Evolutionary conservation across 2,113 vertebrate species (phyloP), one percentile per base, ranked within the genome.

Genomic region (Oryzias melastigma): DNA sequence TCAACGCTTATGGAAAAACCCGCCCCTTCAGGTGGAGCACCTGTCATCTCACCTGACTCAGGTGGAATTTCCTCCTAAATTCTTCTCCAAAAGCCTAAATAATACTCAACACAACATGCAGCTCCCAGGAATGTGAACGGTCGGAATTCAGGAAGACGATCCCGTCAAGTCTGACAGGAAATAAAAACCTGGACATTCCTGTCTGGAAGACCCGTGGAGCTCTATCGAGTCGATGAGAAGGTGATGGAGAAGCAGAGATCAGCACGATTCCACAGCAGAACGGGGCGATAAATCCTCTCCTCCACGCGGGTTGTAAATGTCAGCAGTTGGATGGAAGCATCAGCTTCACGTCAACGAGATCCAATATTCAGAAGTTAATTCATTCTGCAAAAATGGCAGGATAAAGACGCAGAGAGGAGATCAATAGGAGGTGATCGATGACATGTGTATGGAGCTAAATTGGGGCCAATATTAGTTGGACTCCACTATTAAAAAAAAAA

Each of bases 301-400:
- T 41, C 48, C 62, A 35, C 43, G 55, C 29, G 55, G 57, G 67
- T 69, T 64, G 35, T 78, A 82, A 84, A 87, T 83, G 75, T 82
- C 79, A 78, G 52, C 58, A 0, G 50, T 12, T 3, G 47, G 50
- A 58, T 19, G 49, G 71, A 49, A 69, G 54, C 48, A 85, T 73
- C 68, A 73, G 72, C 76, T 55, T 70, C 77, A 65, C 77, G 87
- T 88, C 88, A 85, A 81, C 77, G 82, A 80, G 79, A 89, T 82
- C 81, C 82, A 88, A 88, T 88, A 86, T 88, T 86, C 79, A 72
- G 65, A 70, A 78, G 82, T 88, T 71, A 85, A 89, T 87, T 74
- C 62, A 80, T 79, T 80, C 67, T 72, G 64, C 75, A 62, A 80
- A 73, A 74, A 69, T 48, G 51, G 56, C 27, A 59, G 65, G 81